Percentiles rank a stretch among this genome's conserved stretches.
Evolutionary conservation across 1,140 invertebrate genomes (phyloP).

Genomic region (Drosophila pseudoobscura): DNA sequence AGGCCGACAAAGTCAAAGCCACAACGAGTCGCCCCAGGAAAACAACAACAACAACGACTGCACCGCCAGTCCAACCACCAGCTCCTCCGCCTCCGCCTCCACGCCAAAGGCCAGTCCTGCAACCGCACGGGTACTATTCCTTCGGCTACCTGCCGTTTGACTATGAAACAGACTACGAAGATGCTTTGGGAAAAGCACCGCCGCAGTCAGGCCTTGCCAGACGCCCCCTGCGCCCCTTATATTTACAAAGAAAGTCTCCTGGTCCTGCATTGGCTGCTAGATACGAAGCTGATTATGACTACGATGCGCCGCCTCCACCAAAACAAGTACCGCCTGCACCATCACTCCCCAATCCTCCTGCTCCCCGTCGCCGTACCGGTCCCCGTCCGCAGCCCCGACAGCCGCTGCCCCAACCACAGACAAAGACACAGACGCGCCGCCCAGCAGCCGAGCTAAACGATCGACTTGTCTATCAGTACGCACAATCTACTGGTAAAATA

Average conservation of each 20-base stretch:
- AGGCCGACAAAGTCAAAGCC: constrained; percentile 26
- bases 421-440: not conserved
- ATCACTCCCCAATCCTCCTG: constrained; percentile 10
- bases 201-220: constrained; percentile 4
- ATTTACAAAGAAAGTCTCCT: constrained; percentile 2
- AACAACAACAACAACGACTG: constrained; percentile 27
- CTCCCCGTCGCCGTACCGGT: not conserved
- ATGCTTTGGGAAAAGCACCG: constrained; percentile 8
- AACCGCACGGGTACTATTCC: constrained; percentile 48
- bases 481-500: constrained; percentile 79
- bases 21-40: constrained; percentile 41
- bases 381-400: constrained; percentile 27
- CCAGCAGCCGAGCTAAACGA: constrained; percentile 45
- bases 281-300: constrained; percentile 60
- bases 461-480: constrained; percentile 74
- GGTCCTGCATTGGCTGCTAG: not conserved
- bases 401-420: constrained; percentile 3
- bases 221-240: constrained; percentile 17
- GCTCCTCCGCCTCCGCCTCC: constrained; percentile 20
- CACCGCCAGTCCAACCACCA: constrained; percentile 17
- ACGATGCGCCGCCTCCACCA: constrained; percentile 34
- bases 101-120: constrained; percentile 42
- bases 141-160: constrained; percentile 35
- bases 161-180: constrained; percentile 44
- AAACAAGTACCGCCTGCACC: constrained; percentile 13